phyloP scores from a whole-genome alignment of 2,113 vertebrate genomes.

The Marmota monax region DNA sequence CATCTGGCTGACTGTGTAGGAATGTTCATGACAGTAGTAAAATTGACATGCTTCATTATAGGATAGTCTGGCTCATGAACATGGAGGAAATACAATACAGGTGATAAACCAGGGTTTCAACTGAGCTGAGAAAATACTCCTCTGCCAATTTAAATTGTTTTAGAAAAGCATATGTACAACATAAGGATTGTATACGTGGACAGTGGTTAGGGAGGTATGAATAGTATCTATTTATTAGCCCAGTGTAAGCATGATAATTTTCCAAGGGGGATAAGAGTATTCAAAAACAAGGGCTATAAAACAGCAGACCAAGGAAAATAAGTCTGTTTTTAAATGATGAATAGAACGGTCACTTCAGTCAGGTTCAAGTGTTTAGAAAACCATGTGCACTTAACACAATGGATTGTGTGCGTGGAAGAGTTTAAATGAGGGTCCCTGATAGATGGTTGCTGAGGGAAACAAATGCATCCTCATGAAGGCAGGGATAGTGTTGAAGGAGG shows the following conservation, averaged over 20 bases:
- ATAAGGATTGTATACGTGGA: neutral
- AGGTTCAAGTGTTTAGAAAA: constrained; percentile 31
- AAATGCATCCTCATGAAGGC: neutral
- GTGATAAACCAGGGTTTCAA: constrained; percentile 30
- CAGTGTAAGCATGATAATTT: neutral
- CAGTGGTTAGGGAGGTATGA: neutral
- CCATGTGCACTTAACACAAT: constrained; percentile 17
- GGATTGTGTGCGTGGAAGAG: neutral
- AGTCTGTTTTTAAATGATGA: constrained; percentile 16
- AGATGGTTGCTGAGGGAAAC: neutral
- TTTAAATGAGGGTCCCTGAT: neutral
- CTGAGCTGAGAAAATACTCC: constrained; percentile 47
- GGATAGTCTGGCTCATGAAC: constrained; percentile 55
- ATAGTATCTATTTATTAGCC: neutral
- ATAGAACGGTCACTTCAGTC: neutral
- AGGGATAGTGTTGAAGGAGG: constrained; percentile 24
- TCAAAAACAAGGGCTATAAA: constrained; percentile 4
- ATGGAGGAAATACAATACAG: constrained; percentile 19
- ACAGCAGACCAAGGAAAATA: neutral
- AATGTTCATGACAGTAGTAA: constrained; percentile 73
- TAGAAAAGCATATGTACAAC: neutral
- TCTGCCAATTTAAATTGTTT: constrained; percentile 5
- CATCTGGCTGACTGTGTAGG: constrained; percentile 80
- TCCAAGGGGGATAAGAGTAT: neutral
- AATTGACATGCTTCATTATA: constrained; percentile 72